phyloP scores from a whole-genome alignment of 2,888 invertebrate genomes.

The Drosophila borealis region DNA sequence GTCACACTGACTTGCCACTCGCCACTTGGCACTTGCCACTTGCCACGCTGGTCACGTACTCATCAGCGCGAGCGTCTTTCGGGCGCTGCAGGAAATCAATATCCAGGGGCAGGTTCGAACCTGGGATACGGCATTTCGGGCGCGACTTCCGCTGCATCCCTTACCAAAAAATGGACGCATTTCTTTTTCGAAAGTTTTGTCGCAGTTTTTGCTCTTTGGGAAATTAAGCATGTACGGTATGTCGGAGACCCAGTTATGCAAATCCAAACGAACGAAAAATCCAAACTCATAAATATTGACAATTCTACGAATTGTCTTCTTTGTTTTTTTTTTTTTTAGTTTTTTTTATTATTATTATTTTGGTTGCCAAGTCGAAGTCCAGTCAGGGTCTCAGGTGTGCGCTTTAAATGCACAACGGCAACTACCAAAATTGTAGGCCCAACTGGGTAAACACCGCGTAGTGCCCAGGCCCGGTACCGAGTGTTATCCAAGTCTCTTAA shows the following conservation, averaged over 20 bases:
- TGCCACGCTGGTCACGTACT: constrained; percentile 63
- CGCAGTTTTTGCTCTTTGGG: constrained; percentile 26
- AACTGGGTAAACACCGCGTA: constrained; percentile 34
- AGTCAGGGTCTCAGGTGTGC: constrained; percentile 63
- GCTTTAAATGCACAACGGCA: constrained; percentile 73
- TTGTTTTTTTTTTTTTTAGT: neutral
- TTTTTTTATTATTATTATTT: neutral
- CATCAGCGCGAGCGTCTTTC: constrained; percentile 41
- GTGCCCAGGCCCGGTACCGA: constrained; percentile 20
- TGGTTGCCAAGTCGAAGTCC: constrained; percentile 23
- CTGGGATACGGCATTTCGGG: neutral
- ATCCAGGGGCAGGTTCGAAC: constrained; percentile 56
- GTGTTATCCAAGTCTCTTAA: constrained; percentile 49
- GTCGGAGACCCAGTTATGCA: constrained; percentile 84
- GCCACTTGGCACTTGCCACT: constrained; percentile 4
- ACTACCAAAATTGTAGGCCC: constrained; percentile 67
- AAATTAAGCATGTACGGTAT: constrained; percentile 74
- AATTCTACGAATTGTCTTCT: constrained; percentile 69
- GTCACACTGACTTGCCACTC: constrained; percentile 41
- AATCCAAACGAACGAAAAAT: constrained; percentile 64
- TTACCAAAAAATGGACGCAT: constrained; percentile 22
- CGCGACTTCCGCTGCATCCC: constrained; percentile 69
- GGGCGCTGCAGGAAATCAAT: constrained; percentile 80
- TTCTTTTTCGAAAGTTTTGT: constrained; percentile 64
- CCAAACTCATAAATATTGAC: constrained; percentile 75